Conservation (phyloP, 2,797 vertebrate species). For the Myripristis murdjan region DNA sequence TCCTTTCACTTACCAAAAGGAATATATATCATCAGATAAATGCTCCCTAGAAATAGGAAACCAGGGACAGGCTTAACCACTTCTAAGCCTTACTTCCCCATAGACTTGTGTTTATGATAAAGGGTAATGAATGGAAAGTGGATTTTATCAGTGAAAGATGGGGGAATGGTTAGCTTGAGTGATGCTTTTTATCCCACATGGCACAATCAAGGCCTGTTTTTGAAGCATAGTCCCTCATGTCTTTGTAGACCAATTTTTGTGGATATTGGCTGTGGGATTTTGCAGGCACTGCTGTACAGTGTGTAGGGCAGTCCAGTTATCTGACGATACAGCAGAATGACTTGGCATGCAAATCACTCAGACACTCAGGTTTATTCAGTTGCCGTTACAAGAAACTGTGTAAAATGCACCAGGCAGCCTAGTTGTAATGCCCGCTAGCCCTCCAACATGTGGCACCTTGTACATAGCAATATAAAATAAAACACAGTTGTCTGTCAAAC, state of each 20-base stretch:
- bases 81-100: constrained; percentile 81
- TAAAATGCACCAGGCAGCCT: constrained; percentile 4
- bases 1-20: constrained; percentile 84
- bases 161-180: constrained; percentile 80
- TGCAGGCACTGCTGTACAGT: constrained; percentile 58
- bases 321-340: constrained; percentile 36
- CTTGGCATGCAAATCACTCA: constrained; percentile 48
- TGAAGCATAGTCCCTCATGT: constrained; percentile 76
- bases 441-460: background rate
- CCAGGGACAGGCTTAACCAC: constrained; percentile 84
- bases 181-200: constrained; percentile 84
- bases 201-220: constrained; percentile 85
- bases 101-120: constrained; percentile 83
- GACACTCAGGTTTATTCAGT: constrained; percentile 3
- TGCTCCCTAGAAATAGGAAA: constrained; percentile 83
- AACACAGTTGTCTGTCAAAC: background rate
- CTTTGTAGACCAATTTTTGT: constrained; percentile 75
- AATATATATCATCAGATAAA: constrained; percentile 88
- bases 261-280: constrained; percentile 80
- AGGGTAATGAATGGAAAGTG: constrained; percentile 87
- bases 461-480: constrained; percentile 10
- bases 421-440: background rate
- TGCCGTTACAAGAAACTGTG: constrained; percentile 13
- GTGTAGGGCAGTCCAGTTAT: constrained; percentile 49
- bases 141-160: constrained; percentile 86